Evolutionary conservation across 2,113 vertebrate genomes (phyloP), one percentile per base, ranked within the genome.

Genomic region (Cervus canadensis): DNA sequence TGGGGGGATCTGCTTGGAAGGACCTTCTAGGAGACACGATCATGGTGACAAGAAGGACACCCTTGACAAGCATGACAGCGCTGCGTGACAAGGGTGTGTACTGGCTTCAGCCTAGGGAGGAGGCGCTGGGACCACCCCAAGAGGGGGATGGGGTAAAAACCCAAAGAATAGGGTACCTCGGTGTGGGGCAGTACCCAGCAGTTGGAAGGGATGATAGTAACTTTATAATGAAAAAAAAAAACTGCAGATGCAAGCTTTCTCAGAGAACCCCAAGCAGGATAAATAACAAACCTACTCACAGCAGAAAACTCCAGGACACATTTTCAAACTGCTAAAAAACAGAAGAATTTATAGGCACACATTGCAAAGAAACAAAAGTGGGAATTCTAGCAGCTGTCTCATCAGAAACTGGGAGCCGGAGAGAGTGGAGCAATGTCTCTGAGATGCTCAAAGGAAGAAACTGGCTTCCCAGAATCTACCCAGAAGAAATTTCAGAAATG

Each of bases 61-160:
- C 5, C 67, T 59, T 21, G 16, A 33, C 12, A 28, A 45, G 13
- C 14, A 3, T 12, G 6, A 16, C 28, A 10, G 36, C 3, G 0
- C n/a, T 36, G 67, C 4, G 2, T 74, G 67, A 40, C n/a, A 21
- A 40, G 67, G 19, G 33, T 9, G 1, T 19, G 17, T 71, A 36
- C 64, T 36, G n/a, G 76, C 36, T n/a, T 62, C 19, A 26, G 85
- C 57, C 4, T 28, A 54, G 4, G 21, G 43, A 7, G 36, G 83
- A 30, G 25, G 28, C 26, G 0, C 19, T 45, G 45, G 62, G 21
- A 74, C 14, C 26, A 71, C 67, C 25, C 43, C 48, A 30, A 56
- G 28, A 48, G 17, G 50, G 59, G 25, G n/a, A 15, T 10, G 12
- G 79, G 26, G 45, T 1, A 0, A 1, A 16, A 36, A 7, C 30